Base-by-base conservation (phyloP, 2,113 vertebrate species). In the Saimiri boliviensis region DNA sequence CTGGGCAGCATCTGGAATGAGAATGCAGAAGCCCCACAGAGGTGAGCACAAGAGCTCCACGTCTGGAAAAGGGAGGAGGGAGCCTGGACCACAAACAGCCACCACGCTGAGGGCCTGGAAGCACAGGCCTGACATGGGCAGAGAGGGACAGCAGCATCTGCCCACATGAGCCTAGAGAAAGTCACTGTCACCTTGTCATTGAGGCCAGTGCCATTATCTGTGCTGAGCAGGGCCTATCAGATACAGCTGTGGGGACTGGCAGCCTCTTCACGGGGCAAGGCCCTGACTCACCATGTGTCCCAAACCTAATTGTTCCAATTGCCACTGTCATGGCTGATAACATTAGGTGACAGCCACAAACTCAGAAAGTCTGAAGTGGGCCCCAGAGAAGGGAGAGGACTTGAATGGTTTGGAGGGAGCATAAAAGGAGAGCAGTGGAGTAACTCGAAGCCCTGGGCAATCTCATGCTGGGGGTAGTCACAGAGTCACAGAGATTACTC, bases 221-320 rank as follows among this genome's bases (percentile, higher is more conserved):
- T 66, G 66, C 45, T 35, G 84, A 35, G 11, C 66, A 30, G 27
- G 63, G 9, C 63, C 9, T 2, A 0, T 47, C 3, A 37, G 54
- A 56, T 42, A 47, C 45, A 56, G 82, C 37, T 3, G 5, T 8
- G 68, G 27, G 37, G 40, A 35, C 23, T 0, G 21, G 81, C 3
- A 2, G 54, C 70, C 4, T 0, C 21, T 32, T 49, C 19, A 0
- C 37, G 10, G 0, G 19, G 1, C 8, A 5, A 45, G 86, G 58
- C 13, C 14, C 3, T 80, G 73, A n/a, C 25, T 79, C 45, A 0
- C 80, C 6, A 4, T 0, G 2, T 8, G 30, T 8, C 58, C 35
- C 27, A 8, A 52, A 4, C 6, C 0, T 30, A 42, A 63, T 32
- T 86, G 68, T n/a, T 7, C 23, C 83, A 6, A 76, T 32, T 73